phyloP scores from a whole-genome alignment of 2,797 vertebrate species.

The Enteromius viviparus region DNA sequence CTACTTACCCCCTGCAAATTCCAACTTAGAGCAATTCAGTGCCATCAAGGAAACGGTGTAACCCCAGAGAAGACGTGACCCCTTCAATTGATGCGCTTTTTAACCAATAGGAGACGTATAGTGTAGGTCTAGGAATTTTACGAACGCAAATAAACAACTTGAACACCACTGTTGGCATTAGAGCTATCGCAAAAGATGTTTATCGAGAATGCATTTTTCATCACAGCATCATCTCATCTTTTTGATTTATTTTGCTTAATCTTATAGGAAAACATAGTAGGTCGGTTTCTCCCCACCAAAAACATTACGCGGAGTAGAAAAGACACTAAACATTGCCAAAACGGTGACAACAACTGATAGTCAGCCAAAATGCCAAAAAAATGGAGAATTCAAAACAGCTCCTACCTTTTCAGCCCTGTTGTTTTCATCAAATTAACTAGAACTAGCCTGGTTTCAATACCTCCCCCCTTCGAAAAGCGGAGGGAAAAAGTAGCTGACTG shows the following conservation, averaged over 20 bases:
- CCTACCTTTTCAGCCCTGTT: slow-evolving; percentile 80
- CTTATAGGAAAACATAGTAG: neutral
- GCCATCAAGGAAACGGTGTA: slow-evolving; percentile 69
- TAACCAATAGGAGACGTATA: slow-evolving; percentile 61
- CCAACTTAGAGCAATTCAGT: slow-evolving; percentile 75
- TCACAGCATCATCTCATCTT: neutral
- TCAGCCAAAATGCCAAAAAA: slow-evolving; percentile 43
- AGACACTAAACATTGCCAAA: slow-evolving; percentile 12
- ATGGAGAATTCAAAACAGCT: slow-evolving; percentile 64
- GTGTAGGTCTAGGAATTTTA: slow-evolving; percentile 56
- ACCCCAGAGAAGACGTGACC: slow-evolving; percentile 63
- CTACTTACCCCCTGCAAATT: slow-evolving; percentile 81
- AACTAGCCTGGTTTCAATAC: slow-evolving; percentile 51
- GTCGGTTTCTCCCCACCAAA: no score
- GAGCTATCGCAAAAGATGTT: slow-evolving; percentile 23
- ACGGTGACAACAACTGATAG: slow-evolving; percentile 28
- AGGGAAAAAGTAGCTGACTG: slow-evolving; percentile 60
- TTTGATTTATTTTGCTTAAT: neutral
- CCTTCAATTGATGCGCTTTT: slow-evolving; percentile 60
- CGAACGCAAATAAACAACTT: slow-evolving; percentile 64
- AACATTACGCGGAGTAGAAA: neutral
- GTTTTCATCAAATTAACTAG: slow-evolving; percentile 67
- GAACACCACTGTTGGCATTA: slow-evolving; percentile 49
- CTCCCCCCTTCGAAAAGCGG: slow-evolving; percentile 39
- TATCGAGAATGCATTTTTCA: slow-evolving; percentile 11